These are phyloP conservation scores for Dryobates pubescens DNA, from an alignment of 2,797 vertebrate genomes.

Conservation along the genomic window DNA sequence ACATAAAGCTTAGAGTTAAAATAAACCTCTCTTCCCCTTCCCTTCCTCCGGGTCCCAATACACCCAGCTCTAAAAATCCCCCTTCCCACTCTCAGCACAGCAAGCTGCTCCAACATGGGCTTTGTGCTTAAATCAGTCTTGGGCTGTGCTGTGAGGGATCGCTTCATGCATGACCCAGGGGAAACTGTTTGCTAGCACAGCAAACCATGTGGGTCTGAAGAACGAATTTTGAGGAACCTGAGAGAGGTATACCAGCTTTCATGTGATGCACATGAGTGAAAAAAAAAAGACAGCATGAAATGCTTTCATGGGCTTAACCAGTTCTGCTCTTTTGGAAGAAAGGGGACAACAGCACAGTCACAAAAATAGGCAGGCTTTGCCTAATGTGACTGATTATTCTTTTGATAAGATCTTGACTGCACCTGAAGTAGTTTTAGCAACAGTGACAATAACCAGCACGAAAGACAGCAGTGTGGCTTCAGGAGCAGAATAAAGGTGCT, in stretches of 20 bases:
- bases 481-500: not conserved
- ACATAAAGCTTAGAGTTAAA: slow-evolving; percentile 33
- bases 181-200: not conserved
- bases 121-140: not conserved
- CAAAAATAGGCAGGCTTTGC: not conserved
- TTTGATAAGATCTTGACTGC: not conserved
- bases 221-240: not conserved
- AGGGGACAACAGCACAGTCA: not conserved
- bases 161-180: not conserved
- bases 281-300: not conserved
- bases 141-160: not conserved
- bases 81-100: not conserved
- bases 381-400: not conserved
- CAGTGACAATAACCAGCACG: not conserved
- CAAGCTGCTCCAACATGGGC: accelerated
- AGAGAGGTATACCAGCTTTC: not conserved
- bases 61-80: not conserved
- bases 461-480: not conserved
- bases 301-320: not conserved
- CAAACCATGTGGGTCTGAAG: accelerated
- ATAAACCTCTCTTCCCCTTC: slow-evolving; percentile 17
- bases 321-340: not conserved
- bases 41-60: not conserved
- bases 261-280: accelerated
- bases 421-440: not conserved